Percentiles rank a stretch among this genome's conserved stretches.
phyloP scores from a whole-genome alignment of 2,888 invertebrate species.

The Elegia similella region DNA sequence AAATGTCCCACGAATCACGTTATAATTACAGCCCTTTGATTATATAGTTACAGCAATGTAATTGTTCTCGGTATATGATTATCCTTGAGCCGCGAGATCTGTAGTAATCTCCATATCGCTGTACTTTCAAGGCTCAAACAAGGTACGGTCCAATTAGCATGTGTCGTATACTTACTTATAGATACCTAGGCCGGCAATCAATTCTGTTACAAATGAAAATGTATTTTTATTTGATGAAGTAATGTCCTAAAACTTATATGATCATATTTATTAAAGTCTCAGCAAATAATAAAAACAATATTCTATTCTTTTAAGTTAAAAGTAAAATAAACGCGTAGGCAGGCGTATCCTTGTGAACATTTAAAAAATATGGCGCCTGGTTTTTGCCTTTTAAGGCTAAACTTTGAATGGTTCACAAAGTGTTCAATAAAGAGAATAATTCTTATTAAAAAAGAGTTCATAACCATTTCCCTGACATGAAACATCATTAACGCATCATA shows the following conservation, averaged over 20 bases:
- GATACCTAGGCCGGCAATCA: too few relatives aligned
- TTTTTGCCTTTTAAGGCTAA: too few relatives aligned
- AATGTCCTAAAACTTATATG: too few relatives aligned
- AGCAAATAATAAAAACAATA: too few relatives aligned
- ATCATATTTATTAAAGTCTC: too few relatives aligned
- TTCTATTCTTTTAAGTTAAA: too few relatives aligned
- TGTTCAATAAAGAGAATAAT: neutral
- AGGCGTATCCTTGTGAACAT: too few relatives aligned
- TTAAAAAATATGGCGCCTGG: too few relatives aligned
- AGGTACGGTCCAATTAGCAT: neutral
- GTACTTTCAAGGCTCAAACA: neutral
- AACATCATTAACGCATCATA: neutral
- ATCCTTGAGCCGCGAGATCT: conserved; percentile 18
- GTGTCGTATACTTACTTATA: too few relatives aligned
- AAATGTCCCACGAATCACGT: neutral
- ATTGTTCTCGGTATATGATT: conserved; percentile 11
- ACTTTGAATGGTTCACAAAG: neutral
- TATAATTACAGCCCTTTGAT: neutral
- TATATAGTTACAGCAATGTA: neutral
- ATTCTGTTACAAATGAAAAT: too few relatives aligned
- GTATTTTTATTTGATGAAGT: too few relatives aligned
- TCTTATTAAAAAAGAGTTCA: neutral
- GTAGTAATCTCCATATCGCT: neutral
- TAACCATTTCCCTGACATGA: neutral
- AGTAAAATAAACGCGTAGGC: too few relatives aligned